A percentile compares a stretch with the other conserved stretches of the same genome.
phyloP scores from a whole-genome alignment of 1,140 invertebrate species.

The Diachasma alloeum region DNA sequence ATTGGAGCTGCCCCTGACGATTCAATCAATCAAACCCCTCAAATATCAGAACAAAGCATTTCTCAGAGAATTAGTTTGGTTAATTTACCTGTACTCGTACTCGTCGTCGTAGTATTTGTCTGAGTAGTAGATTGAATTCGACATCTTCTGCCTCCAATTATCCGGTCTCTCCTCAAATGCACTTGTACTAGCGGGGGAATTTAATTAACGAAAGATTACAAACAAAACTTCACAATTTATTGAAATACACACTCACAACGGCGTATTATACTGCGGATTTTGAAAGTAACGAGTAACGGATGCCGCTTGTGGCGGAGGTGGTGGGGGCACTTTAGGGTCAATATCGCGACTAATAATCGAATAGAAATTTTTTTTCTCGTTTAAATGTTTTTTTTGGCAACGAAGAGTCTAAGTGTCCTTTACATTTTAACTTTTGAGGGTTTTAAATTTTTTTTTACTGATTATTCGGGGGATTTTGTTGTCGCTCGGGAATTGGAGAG shows the following conservation, averaged over 20 bases:
- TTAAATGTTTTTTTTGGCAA: too few species aligned
- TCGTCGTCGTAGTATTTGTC: conserved; percentile 91
- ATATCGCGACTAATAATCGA: too few species aligned
- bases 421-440: too few species aligned
- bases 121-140: conserved; percentile 80
- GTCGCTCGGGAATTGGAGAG: too few species aligned
- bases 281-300: conserved; percentile 42
- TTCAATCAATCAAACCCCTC: not conserved
- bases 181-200: not conserved
- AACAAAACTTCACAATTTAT: not conserved
- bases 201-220: not conserved
- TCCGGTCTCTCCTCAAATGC: not conserved
- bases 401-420: too few species aligned
- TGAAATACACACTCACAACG: not conserved
- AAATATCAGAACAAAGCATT: not conserved
- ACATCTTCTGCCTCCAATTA: conserved; percentile 40
- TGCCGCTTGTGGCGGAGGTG: too few species aligned
- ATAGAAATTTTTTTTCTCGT: too few species aligned
- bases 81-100: conserved; percentile 82
- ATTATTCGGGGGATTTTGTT: too few species aligned
- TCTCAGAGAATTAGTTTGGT: not conserved
- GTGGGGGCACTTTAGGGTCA: too few species aligned
- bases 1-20: not conserved
- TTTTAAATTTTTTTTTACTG: too few species aligned
- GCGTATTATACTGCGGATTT: conserved; percentile 32